These are phyloP conservation scores for Belonocnema kinseyi DNA, from an alignment of 1,140 invertebrate genomes.

Conservation along the genomic window DNA sequence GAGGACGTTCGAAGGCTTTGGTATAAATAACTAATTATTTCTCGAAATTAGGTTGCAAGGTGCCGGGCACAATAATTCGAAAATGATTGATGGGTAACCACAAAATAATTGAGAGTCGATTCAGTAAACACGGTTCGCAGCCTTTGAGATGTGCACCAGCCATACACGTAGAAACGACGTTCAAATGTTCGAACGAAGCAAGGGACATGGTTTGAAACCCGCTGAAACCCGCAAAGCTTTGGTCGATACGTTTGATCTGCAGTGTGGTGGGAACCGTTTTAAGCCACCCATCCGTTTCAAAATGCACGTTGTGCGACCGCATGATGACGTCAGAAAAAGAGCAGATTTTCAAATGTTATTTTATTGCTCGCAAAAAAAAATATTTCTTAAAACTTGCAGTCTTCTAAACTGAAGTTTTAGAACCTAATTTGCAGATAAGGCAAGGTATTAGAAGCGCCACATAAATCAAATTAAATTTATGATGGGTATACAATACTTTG, in stretches of 20 bases:
- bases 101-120: conserved; percentile 51
- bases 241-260: conserved; percentile 68
- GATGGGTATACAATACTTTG: too few species aligned
- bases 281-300: conserved; percentile 50
- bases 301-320: conserved; percentile 43
- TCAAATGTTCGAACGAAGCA: conserved; percentile 26
- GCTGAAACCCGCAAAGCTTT: conserved; percentile 63
- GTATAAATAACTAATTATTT: conserved; percentile 9
- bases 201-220: conserved; percentile 53
- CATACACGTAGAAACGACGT: background rate
- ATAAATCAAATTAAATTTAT: too few species aligned
- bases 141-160: conserved; percentile 39
- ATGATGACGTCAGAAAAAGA: conserved; percentile 38
- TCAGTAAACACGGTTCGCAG: conserved; percentile 38
- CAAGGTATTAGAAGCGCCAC: too few species aligned
- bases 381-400: background rate
- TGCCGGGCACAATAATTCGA: conserved; percentile 31
- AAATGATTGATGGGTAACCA: conserved; percentile 28
- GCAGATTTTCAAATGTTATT: background rate
- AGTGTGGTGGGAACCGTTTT: conserved; percentile 51
- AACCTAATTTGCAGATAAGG: too few species aligned
- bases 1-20: background rate
- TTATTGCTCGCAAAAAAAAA: background rate
- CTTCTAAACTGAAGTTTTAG: too few species aligned
- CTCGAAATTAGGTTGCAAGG: background rate